Base-by-base conservation (phyloP, 2,888 invertebrate genomes). In the Ceriagrion tenellum region DNA sequence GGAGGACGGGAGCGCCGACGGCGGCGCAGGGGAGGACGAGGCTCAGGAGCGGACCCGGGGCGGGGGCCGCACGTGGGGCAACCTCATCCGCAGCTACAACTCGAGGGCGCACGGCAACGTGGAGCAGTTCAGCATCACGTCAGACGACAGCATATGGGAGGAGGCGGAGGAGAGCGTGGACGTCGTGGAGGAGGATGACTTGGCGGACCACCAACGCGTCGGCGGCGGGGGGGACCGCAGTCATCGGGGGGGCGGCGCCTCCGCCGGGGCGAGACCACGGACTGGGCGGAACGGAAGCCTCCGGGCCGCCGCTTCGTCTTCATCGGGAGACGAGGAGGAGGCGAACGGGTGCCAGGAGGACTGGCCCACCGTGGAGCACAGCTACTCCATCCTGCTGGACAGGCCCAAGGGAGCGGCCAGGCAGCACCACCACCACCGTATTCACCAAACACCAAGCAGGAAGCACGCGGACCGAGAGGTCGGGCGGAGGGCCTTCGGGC, bases 71-170 rank as follows among this genome's bases (percentile, higher is more conserved):
- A 98, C 98, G 0, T 98, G 98, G 98, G 98, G 98, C 2, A 98
- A 98, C 96, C 97, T 98, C 12, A 98, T 98, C 95, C 98, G 98
- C 96, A 97, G 98, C 20, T 98, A 98, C 97, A 98, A 98, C 96
- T 97, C 97, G 95, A 98, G 98, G 96, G 98, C 98, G 0, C 98
- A 98, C 95, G 98, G 98, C 23, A 98, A 98, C 96, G 98, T 98
- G 13, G 98, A 98, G 96, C 98, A 98, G 96, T 98, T 98, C 96
- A 98, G 98, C 96, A 98, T 98, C 96, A 98, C 98, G 96, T 98
- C 98, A 0, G 98, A 98, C 95, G 98, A 98, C 96, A 98, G 98
- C 97, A 98, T 98, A 96, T 98, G 98, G 98, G 98, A 98, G 96
- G 98, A 98, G 96, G 97, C 97, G n/a, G 97, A 96, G 1, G 97